phyloP scores from a whole-genome alignment of 2,888 invertebrate species.

The Drosophila dives region DNA sequence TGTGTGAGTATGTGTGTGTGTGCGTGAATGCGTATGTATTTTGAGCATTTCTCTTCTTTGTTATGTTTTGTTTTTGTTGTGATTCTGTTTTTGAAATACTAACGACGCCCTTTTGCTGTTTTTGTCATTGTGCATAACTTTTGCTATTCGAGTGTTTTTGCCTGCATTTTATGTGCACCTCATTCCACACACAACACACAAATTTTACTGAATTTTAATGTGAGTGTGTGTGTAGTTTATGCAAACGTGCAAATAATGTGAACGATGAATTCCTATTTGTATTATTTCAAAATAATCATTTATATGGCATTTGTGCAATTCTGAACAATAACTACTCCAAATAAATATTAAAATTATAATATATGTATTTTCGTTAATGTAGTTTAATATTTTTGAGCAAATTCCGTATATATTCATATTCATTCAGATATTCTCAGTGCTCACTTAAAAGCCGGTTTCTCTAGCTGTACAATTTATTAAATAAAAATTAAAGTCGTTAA shows the following conservation, averaged over 20 bases:
- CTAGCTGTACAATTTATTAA: neutral
- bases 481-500: neutral
- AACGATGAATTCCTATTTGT: conserved; percentile 9
- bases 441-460: neutral
- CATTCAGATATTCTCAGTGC: neutral
- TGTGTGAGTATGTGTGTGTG: neutral
- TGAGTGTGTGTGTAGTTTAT: conserved; percentile 1
- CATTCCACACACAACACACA: conserved; percentile 2
- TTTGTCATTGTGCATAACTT: conserved; percentile 70
- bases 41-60: conserved; percentile 20
- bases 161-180: conserved; percentile 71
- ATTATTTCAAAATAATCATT: neutral
- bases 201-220: neutral
- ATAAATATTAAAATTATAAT: neutral
- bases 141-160: conserved; percentile 69
- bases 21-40: conserved; percentile 11
- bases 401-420: neutral
- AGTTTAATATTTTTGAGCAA: neutral
- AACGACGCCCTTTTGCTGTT: conserved; percentile 80
- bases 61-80: conserved; percentile 33
- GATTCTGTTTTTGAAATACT: conserved; percentile 79
- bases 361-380: neutral
- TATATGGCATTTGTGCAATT: neutral
- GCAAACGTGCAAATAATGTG: conserved; percentile 21
- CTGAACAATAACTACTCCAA: neutral